Percentiles rank a stretch among this genome's conserved stretches.
Conservation (phyloP, 2,113 vertebrate species). For the Trematomus loennbergii region DNA sequence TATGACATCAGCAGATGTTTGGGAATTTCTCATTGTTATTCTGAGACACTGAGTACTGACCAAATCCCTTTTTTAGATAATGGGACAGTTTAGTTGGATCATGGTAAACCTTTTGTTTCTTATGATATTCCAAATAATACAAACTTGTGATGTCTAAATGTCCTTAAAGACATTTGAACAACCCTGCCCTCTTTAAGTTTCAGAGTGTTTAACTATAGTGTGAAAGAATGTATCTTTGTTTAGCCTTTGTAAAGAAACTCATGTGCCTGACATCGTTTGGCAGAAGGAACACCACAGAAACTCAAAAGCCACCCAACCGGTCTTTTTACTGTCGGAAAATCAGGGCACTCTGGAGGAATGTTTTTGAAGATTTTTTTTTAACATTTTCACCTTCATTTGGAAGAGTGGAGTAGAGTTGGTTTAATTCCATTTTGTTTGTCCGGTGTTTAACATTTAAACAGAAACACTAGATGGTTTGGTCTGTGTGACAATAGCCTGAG, state of each 20-base stretch:
- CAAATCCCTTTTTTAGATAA: background rate
- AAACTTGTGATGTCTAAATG: background rate
- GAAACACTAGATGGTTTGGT: too few relatives aligned
- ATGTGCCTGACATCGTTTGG: background rate
- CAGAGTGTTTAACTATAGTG: too few relatives aligned
- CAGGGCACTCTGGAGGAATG: background rate
- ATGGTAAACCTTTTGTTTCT: background rate
- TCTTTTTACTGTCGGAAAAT: conserved; percentile 8
- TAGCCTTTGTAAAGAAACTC: background rate
- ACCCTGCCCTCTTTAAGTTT: background rate
- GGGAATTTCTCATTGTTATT: background rate
- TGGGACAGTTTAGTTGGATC: background rate
- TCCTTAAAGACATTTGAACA: background rate
- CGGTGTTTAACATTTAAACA: too few relatives aligned
- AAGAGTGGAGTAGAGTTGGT: background rate
- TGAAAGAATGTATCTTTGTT: background rate
- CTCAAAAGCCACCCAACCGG: conserved; percentile 50
- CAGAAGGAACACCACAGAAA: conserved; percentile 31
- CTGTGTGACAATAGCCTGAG: too few relatives aligned
- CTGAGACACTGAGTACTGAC: background rate
- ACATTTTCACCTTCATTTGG: background rate
- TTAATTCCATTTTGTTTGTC: too few relatives aligned
- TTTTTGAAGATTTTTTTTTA: background rate
- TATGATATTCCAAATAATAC: background rate
- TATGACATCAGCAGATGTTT: background rate